Evolutionary conservation across 2,113 vertebrate species (phyloP), one percentile per base, ranked within the genome.

Genomic region (Panurus biarmicus): DNA sequence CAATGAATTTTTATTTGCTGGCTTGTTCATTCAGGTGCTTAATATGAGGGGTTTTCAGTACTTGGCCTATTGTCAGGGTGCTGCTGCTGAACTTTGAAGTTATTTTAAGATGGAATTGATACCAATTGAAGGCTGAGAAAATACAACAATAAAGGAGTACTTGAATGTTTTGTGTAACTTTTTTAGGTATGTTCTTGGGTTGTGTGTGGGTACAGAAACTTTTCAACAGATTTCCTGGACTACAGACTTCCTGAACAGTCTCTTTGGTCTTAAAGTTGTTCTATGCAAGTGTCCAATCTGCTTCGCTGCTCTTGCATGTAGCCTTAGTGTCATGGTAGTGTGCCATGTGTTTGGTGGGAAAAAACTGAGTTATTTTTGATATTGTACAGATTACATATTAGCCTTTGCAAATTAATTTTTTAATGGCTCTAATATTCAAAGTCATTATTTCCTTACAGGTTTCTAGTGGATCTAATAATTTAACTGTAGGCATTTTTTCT

Each of bases 1-100:
- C 76, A 94, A 85, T 95, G 66, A 70, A 78, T 50, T 93, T 96
- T 91, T 88, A 89, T 85, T 84, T 1, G 0, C 83, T 86, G 86
- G 44, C 48, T 93, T 91, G 47, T 92, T 96, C 70, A 53, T 93
- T 90, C 86, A 94, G 94, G 89, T 94, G 88, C 76, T 90, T 88
- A 74, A 77, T 48, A 36, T 47, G 82, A 60, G 85, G 45, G 61
- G 7, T 77, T 95, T 77, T 81, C 23, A 73, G 75, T 42, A 36
- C 60, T 86, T 96, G 85, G 69, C 83, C 66, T 80, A 19, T 90
- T 92, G 79, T 91, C 75, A 94, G 86, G 47, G 35, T 56, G n/a
- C n/a, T 89, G 85, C 61, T 88, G 73, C 80, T 94, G 73, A 94
- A 89, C 45, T 88, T 79, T 81, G 28, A 65, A 89, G 80, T 86